Evolutionary conservation across 1,140 invertebrate genomes (phyloP).

Genomic region (Hylaeus anthracinus): DNA sequence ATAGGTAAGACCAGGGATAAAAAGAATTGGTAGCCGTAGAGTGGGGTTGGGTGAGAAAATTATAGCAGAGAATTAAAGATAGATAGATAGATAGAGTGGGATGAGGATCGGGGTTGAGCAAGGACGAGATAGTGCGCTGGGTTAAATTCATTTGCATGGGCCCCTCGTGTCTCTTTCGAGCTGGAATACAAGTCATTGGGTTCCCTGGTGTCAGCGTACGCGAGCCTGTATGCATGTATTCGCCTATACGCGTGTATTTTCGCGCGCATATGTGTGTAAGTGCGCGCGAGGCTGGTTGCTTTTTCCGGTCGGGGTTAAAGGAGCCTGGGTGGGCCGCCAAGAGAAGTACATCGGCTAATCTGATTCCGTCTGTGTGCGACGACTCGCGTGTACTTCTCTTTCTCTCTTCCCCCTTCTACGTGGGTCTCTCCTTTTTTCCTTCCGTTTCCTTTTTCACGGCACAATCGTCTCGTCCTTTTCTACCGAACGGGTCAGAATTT

Average conservation of each 20-base stretch:
- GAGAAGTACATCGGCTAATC: slow-evolving; percentile 63
- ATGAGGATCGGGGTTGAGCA: background rate
- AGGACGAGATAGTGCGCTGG: background rate
- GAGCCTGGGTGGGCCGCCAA: slow-evolving; percentile 31
- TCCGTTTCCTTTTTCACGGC: background rate
- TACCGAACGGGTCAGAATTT: slow-evolving; percentile 50
- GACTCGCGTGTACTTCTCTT: background rate
- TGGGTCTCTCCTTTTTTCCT: slow-evolving; percentile 14
- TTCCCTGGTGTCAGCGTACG: slow-evolving; percentile 36
- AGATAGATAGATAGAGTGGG: background rate
- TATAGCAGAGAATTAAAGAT: slow-evolving; percentile 3
- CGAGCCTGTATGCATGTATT: background rate
- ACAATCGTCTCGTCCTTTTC: slow-evolving; percentile 1
- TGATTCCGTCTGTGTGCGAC: slow-evolving; percentile 59
- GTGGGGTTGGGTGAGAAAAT: background rate
- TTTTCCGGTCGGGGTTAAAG: slow-evolving; percentile 27
- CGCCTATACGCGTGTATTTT: slow-evolving; percentile 1
- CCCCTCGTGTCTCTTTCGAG: slow-evolving; percentile 55
- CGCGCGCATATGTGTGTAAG: background rate
- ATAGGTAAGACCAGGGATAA: background rate
- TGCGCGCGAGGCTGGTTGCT: background rate
- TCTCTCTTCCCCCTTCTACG: background rate
- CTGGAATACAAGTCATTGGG: slow-evolving; percentile 59
- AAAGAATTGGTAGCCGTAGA: background rate
- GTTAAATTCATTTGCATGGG: slow-evolving; percentile 61